Evolutionary conservation across 2,797 vertebrate genomes (phyloP).

Genomic region (Sebastes elongatus): DNA sequence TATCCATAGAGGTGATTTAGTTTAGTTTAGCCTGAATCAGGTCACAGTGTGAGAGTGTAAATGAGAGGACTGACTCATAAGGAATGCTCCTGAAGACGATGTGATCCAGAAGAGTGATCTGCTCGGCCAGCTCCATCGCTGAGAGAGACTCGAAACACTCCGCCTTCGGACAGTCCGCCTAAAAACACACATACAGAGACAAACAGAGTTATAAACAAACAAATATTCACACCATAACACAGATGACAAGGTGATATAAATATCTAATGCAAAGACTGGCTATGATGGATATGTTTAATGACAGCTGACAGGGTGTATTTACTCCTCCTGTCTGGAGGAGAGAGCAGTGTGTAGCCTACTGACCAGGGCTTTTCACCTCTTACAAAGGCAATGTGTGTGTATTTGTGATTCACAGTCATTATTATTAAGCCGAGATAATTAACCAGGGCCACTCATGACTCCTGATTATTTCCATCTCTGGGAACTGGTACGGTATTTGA

Average conservation of each 20-base stretch:
- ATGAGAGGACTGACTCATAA: slow-evolving; percentile 89
- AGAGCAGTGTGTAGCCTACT: background rate
- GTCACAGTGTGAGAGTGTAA: background rate
- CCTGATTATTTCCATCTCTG: background rate
- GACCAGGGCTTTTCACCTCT: background rate
- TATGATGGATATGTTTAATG: slow-evolving; percentile 33
- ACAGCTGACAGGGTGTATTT: slow-evolving; percentile 30
- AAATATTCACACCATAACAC: background rate
- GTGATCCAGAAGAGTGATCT: slow-evolving; percentile 96
- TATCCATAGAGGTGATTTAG: background rate
- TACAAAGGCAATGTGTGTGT: background rate
- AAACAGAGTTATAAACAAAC: slow-evolving; percentile 4
- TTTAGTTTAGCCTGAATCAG: slow-evolving; percentile 5
- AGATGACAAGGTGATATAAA: slow-evolving; percentile 36
- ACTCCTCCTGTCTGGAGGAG: background rate
- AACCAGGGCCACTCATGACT: background rate
- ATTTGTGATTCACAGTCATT: background rate
- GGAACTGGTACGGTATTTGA: background rate
- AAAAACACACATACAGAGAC: slow-evolving; percentile 14
- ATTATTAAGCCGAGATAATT: background rate
- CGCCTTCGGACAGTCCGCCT: slow-evolving; percentile 89
- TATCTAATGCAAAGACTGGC: slow-evolving; percentile 19
- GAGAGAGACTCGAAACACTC: slow-evolving; percentile 95
- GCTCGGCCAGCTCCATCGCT: slow-evolving; percentile 96
- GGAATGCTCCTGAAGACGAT: slow-evolving; percentile 96